Base-by-base conservation (phyloP, 2,888 invertebrate genomes). In the Pantelozetes paolii region DNA sequence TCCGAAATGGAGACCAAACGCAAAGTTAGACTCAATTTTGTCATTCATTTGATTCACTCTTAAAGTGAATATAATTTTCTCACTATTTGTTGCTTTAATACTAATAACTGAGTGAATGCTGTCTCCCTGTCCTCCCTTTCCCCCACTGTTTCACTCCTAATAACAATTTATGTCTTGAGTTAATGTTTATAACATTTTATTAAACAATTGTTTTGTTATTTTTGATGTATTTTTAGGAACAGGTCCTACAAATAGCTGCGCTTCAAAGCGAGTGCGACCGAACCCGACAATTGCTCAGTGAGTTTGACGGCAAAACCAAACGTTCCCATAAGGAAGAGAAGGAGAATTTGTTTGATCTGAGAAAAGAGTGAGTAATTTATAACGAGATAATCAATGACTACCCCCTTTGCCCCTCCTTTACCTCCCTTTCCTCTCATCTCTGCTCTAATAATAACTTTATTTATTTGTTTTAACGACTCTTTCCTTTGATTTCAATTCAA, bases 221-320 rank as follows among this genome's bases (percentile, higher is more conserved):
- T 50, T n/a, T 50, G 6, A 36, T 36, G 6, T 36, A 36, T n/a
- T 50, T 57, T 57, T 57, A 64, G 64, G 64, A 64, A 64, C 64
- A 64, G 36, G 64, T 64, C 20, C 36, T 20, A 64, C 36, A 64
- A 32, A 64, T 36, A 3, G 36, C 64, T 32, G 20, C 11, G 9
- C 64, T 64, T 32, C 64, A 64, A 18, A 64, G 20, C 8, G 64
- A 64, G 6, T 32, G 30, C 64, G 64, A 64, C n/a, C 1, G 36
- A 32, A 64, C 2, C 36, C 64, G 64, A n/a, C 64, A 64, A 64
- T 2, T 64, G 32, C 36, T 64, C 3, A 64, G 11, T 30, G 64
- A 64, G 20, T 36, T 36, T 2, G 64, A 36, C 2, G 20, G 20
- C n/a, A 64, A 36, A 36, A 36, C 36, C 6, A 57, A 57, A 28